Evolutionary conservation across 2,113 vertebrate genomes (phyloP), one percentile per base, ranked within the genome.

Genomic region (Egretta garzetta): DNA sequence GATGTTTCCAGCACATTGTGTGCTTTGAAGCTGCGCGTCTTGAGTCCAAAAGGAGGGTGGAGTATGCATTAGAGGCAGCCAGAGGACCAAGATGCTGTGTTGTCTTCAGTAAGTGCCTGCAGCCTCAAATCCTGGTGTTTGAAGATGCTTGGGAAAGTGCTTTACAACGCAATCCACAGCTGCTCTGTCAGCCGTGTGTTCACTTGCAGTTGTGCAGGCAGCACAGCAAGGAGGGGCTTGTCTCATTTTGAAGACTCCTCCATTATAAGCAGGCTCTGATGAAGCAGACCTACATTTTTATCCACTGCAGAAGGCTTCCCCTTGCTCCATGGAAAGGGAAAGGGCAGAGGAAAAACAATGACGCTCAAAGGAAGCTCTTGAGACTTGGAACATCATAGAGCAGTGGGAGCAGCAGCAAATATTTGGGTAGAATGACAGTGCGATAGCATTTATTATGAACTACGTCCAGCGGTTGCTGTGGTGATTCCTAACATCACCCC

Each of bases 1-100:
- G 94, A 93, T 90, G 58, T 55, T 96, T 94, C 82, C 80, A 96
- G 96, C 83, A 96, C 91, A 94, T 3, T 79, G 87, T 81, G 86
- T 94, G 90, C 92, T 96, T 91, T 91, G 68, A 97, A 92, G 83
- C 71, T 28, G 33, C 1, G 15, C 0, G 0, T 72, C 80, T 63
- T 59, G 76, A 72, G 80, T 58, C 73, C 53, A 62, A 74, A 82
- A 83, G 79, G 55, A 74, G 68, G 47, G 79, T 50, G 60, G 71
- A 35, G 47, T 20, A 32, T 55, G 82, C 5, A 5, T 12, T 37
- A 35, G 80, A 24, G 67, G 50, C 75, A 93, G 87, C 22, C 82
- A 67, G 68, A 83, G 68, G 64, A 55, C n/a, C 0, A 6, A 86
- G 79, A 52, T 45, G 27, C 56, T 79, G 23, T 10, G 20, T 52